Conservation (phyloP, 2,888 invertebrate genomes). For the Acanthosepion esculentum region DNA sequence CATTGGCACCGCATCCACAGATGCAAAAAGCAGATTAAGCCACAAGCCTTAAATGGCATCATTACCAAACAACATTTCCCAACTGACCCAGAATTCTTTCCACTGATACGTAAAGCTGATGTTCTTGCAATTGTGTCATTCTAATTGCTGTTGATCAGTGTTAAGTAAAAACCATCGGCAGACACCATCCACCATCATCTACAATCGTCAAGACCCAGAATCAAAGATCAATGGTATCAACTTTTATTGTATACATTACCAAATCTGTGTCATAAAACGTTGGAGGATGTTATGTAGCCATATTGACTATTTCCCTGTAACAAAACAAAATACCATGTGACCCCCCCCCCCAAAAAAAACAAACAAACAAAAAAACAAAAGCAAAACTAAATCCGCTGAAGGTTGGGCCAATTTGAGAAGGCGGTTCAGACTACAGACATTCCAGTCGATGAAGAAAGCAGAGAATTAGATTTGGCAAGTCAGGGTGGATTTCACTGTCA, state of each 20-base stretch:
- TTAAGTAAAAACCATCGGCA: background rate
- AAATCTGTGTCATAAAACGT: conserved; percentile 6
- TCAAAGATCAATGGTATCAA: background rate
- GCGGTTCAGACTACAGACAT: background rate
- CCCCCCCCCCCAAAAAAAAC: too few relatives aligned
- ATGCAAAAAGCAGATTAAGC: background rate
- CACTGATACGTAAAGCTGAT: background rate
- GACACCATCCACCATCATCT: background rate
- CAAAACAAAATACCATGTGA: background rate
- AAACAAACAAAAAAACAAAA: too few relatives aligned
- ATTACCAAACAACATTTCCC: background rate
- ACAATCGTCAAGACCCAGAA: background rate
- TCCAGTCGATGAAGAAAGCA: background rate
- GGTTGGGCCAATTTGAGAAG: background rate
- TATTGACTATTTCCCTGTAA: background rate
- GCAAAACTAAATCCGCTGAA: too few relatives aligned
- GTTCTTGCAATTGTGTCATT: conserved; percentile 5
- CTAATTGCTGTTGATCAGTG: background rate
- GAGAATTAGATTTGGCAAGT: background rate
- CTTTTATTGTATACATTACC: conserved; percentile 4
- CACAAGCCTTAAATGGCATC: background rate
- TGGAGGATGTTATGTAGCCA: background rate
- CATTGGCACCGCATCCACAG: background rate
- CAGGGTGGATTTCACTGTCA: background rate
- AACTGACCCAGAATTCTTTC: background rate